Base-by-base conservation (phyloP, 1,140 invertebrate species). In the Drosophila pseudoobscura region DNA sequence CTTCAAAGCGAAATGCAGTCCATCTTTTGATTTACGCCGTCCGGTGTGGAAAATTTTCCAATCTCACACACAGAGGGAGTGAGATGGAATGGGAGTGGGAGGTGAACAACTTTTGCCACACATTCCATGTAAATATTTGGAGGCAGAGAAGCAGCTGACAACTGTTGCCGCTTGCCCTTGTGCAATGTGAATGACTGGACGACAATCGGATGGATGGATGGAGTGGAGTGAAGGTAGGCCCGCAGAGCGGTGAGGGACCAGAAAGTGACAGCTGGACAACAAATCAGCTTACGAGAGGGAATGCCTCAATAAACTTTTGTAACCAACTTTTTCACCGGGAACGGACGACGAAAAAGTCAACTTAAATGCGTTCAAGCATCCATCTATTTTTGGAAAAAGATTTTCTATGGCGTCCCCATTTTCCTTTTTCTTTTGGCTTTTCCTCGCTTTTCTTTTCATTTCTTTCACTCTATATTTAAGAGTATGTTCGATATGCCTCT, bases 101-200 rank as follows among this genome's bases (percentile, higher is more conserved):
- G 35, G 11, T 39, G 35, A 22, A 50, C 44, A 57, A 70, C 56
- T 69, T 39, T 41, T 57, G 45, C 50, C 65, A 65, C 80, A 45
- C 80, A 84, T 80, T 71, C 77, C 80, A 80, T 80, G 77, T 80
- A 87, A 80, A 84, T 84, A 84, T 84, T 80, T 84, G 82, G 64
- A 73, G 35, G 77, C 63, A 53, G 39, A 57, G 41, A 46, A 53
- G 55, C 65, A 71, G 51, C 78, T 82, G 83, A 87, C 82, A 85
- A 85, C 82, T 85, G 82, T 87, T 87, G 82, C 78, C 76, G 69
- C 70, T 61, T 75, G 75, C 80, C 78, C 82, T 87, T 87, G 78
- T 87, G 82, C 78, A 78, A 78, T 78, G 71, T 53, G 51, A 65
- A 49, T 64, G 62, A 9, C 45, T 22, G 46, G 20, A 11, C 35